Evolutionary conservation across 1,140 invertebrate genomes (phyloP), one percentile per base, ranked within the genome.

Genomic region (Euura saliciscinereae): DNA sequence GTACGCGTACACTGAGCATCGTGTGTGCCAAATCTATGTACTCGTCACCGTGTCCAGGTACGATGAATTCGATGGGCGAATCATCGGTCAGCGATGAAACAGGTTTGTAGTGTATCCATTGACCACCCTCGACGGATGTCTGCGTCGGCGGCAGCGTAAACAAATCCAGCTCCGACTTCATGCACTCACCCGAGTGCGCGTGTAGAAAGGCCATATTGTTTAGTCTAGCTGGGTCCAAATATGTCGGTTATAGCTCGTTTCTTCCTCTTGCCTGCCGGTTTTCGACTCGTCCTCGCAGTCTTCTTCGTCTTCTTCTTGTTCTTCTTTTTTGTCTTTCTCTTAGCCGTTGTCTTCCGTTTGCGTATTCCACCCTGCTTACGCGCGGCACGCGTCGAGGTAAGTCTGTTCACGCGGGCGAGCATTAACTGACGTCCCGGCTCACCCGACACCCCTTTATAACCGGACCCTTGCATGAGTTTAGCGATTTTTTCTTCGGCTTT

Each of bases 71-170:
- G 11, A 51, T 51, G 7, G 46, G 46, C 7, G 46, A 51, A 51
- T 51, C 46, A n/a, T 51, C 46, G 46, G 46, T 51, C 11, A 51
- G 46, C 7, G 46, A 51, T 2, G 46, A 51, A 8, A 51, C 46
- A n/a, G 46, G 46, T n/a, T 51, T 51, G 7, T 51, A 51, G 46
- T 51, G 76, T 46, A 85, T 71, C 78, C 76, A 84, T 59, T 78
- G 67, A 5, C 76, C 80, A 46, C 65, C 71, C 76, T 86, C 81
- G 44, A 87, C 83, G 7, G 81, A 82, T 4, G 84, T 87, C 76
- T 88, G 83, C 4, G 83, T 86, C 3, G 82, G 79, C 44, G 85
- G 82, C 45, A 88, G 66, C 45, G 80, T 72, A 78, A 88, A 89
- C 13, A 89, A 75, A 77, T 88, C 85, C 43, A 88, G 74, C 77